Evolutionary conservation across 2,888 invertebrate genomes (phyloP).

Genomic region (Lasioglossum leucozonium): DNA sequence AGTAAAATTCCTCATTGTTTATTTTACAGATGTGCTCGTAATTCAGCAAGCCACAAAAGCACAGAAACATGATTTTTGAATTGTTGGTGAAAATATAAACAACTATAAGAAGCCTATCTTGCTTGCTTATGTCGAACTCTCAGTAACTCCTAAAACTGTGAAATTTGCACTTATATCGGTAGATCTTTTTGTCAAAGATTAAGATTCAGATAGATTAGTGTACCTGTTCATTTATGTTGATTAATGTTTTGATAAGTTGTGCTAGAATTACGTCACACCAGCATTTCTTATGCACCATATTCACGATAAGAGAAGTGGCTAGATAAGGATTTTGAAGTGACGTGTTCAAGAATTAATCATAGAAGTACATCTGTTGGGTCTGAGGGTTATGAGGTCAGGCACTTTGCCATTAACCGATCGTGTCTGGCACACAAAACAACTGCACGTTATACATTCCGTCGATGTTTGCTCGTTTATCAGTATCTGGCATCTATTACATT

Average conservation of each 20-base stretch:
- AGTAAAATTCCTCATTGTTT: not conserved
- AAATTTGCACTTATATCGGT: not conserved
- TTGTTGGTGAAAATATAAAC: not conserved
- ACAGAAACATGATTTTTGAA: not conserved
- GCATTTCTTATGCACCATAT: conserved; percentile 18
- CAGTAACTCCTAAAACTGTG: too few relatives aligned
- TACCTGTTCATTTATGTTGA: not conserved
- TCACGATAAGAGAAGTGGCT: not conserved
- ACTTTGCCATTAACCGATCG: conserved; percentile 59
- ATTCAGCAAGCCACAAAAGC: not conserved
- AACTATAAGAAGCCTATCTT: too few relatives aligned
- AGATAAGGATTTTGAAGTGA: conserved; percentile 20
- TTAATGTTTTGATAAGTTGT: conserved; percentile 29
- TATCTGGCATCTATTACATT: conserved; percentile 31
- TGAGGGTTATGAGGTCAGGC: conserved; percentile 61
- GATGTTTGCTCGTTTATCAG: conserved; percentile 51
- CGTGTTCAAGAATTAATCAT: conserved; percentile 49
- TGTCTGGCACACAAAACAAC: conserved; percentile 37
- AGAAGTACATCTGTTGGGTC: conserved; percentile 48
- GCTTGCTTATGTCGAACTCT: too few relatives aligned
- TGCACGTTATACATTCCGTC: conserved; percentile 39
- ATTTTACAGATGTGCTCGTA: too few relatives aligned
- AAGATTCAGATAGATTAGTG: not conserved
- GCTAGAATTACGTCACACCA: conserved; percentile 20
- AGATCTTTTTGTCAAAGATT: not conserved